Evolutionary conservation across 2,888 invertebrate genomes (phyloP).

Genomic region (Eucriotettix oculatus): DNA sequence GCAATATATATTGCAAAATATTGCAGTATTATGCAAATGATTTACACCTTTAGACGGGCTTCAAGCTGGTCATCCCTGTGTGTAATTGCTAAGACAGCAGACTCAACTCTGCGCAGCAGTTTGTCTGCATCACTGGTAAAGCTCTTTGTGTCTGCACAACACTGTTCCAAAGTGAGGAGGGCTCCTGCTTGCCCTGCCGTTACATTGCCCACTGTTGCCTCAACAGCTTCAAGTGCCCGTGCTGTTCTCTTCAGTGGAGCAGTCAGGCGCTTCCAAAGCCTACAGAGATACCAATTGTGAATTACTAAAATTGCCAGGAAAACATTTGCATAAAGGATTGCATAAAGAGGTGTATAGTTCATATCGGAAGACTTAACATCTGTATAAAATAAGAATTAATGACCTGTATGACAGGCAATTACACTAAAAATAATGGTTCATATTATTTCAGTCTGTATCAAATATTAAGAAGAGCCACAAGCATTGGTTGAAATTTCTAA

Average conservation of each 20-base stretch:
- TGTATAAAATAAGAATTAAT: no score
- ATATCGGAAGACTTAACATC: no score
- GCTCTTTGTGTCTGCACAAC: constrained; percentile 20
- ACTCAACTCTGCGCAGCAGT: constrained; percentile 22
- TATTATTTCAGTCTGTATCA: no score
- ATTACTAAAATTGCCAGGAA: no score
- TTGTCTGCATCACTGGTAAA: constrained; percentile 23
- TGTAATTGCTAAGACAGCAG: constrained; percentile 14
- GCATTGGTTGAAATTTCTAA: no score
- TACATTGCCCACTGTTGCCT: constrained; percentile 21
- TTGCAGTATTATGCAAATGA: not conserved
- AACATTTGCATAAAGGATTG: no score
- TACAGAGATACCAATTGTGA: constrained; percentile 1
- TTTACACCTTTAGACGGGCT: not conserved
- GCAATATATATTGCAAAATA: no score
- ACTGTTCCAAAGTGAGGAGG: constrained; percentile 14
- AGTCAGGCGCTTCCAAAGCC: constrained; percentile 18
- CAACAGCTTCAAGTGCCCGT: constrained; percentile 22
- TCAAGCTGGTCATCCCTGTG: constrained; percentile 1
- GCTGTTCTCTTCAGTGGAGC: constrained; percentile 19
- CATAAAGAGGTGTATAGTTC: no score
- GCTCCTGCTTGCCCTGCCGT: constrained; percentile 15
- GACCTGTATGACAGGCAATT: no score
- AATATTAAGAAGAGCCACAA: no score
- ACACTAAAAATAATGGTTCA: no score